These are phyloP conservation scores for Phylloscopus trochilus DNA, from an alignment of 2,113 vertebrate species.

Conservation along the genomic window DNA sequence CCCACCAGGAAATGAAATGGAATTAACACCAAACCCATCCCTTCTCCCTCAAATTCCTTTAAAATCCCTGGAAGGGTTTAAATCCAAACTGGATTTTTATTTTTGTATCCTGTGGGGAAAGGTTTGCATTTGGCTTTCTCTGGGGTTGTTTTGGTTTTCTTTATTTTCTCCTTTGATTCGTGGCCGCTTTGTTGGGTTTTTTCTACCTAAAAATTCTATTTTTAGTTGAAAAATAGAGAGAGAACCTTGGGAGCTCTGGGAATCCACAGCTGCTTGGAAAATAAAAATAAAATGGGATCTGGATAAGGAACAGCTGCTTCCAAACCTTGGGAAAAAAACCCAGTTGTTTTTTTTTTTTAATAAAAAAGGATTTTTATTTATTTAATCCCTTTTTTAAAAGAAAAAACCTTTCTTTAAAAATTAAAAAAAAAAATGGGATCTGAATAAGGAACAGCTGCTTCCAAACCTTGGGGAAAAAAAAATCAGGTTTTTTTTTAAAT, in stretches of 20 bases:
- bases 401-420: no score
- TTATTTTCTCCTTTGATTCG: not conserved
- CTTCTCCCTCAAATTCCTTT: not conserved
- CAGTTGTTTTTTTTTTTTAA: not conserved
- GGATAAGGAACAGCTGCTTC: fast-evolving
- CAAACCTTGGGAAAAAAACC: not conserved
- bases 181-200: not conserved
- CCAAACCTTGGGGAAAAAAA: no score
- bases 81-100: conserved; percentile 79
- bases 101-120: conserved; percentile 71
- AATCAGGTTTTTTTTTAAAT: no score
- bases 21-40: not conserved
- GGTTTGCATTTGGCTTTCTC: not conserved
- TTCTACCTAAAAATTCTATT: conserved; percentile 64
- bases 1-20: fast-evolving
- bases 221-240: no score
- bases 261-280: no score
- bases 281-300: no score
- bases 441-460: no score
- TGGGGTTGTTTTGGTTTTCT: not conserved
- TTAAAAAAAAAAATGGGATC: no score
- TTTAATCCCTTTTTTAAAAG: no score
- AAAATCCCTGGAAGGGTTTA: conserved; percentile 38
- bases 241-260: no score
- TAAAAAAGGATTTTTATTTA: no score